These are phyloP conservation scores for Peromyscus attwateri DNA, from an alignment of 2,797 vertebrate species.

Conservation along the genomic window DNA sequence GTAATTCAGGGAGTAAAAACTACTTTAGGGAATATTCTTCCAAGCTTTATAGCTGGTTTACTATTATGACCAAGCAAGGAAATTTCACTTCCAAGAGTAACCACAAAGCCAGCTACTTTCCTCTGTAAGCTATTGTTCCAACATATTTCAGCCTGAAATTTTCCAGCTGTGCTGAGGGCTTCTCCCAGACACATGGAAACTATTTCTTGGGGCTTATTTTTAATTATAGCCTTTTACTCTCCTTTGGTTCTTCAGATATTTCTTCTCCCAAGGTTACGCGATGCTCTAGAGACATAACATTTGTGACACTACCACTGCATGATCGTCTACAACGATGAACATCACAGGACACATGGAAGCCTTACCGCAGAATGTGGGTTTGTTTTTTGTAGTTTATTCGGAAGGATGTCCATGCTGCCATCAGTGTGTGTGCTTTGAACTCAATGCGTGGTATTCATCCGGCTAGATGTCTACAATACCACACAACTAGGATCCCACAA, in stretches of 20 bases:
- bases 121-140: slow-evolving; percentile 85
- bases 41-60: slow-evolving; percentile 80
- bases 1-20: slow-evolving; percentile 77
- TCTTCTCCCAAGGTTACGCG: slow-evolving; percentile 82
- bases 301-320: slow-evolving; percentile 77
- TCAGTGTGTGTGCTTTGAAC: slow-evolving; percentile 79
- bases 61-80: slow-evolving; percentile 83
- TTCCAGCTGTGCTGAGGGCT: slow-evolving; percentile 84
- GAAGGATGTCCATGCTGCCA: slow-evolving; percentile 63
- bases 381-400: slow-evolving; percentile 76
- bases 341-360: slow-evolving; percentile 78
- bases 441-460: slow-evolving; percentile 78
- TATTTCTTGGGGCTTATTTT: slow-evolving; percentile 86
- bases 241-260: slow-evolving; percentile 81
- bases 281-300: slow-evolving; percentile 82
- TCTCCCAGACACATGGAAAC: slow-evolving; percentile 85
- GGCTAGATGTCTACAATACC: slow-evolving; percentile 78
- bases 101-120: slow-evolving; percentile 85
- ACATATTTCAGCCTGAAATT: slow-evolving; percentile 85
- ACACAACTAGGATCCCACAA: slow-evolving; percentile 82
- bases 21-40: slow-evolving; percentile 78
- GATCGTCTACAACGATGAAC: slow-evolving; percentile 68
- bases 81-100: slow-evolving; percentile 85
- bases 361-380: slow-evolving; percentile 66
- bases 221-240: slow-evolving; percentile 83